These are phyloP conservation scores for Clytia hemisphaerica DNA, from an alignment of 30 jellyfish, hydroid and myxozoan genomes.

Conservation along the genomic window DNA sequence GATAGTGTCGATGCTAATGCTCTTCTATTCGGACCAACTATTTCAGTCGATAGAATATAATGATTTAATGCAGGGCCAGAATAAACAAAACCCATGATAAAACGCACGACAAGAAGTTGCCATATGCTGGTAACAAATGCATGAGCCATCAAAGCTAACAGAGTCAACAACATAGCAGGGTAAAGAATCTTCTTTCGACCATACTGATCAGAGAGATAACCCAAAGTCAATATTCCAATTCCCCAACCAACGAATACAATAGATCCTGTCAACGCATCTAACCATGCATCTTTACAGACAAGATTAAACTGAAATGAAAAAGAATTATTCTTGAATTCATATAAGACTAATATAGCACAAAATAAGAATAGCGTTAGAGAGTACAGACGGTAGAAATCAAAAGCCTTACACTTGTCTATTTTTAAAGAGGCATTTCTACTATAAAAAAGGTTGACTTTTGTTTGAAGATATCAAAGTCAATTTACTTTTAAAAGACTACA, in stretches of 20 bases:
- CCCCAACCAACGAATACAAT: conserved; percentile 85
- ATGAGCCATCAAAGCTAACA: conserved; percentile 24
- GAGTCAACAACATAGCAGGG: conserved; percentile 21
- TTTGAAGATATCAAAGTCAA: no score
- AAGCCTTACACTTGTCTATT: no score
- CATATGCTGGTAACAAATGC: conserved; percentile 55
- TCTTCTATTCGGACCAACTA: conserved; percentile 60
- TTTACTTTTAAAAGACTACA: no score
- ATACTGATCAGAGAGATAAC: conserved; percentile 53
- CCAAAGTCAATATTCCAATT: conserved; percentile 49
- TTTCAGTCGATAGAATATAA: conserved; percentile 48
- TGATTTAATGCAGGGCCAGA: conserved; percentile 49
- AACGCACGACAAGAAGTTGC: conserved; percentile 52
- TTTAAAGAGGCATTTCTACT: no score
- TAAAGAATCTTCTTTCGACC: conserved; percentile 61
- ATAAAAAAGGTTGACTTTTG: no score
- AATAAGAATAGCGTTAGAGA: background rate
- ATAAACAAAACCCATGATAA: conserved; percentile 35
- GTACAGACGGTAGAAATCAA: background rate
- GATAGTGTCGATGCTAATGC: conserved; percentile 31
- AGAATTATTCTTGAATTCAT: background rate
- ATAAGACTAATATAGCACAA: no score
- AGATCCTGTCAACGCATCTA: conserved; percentile 62
- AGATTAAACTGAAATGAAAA: conserved; percentile 49
- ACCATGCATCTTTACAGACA: conserved; percentile 44